These are phyloP conservation scores for Synaphobranchus kaupii DNA, from an alignment of 2,797 vertebrate species.

Conservation along the genomic window DNA sequence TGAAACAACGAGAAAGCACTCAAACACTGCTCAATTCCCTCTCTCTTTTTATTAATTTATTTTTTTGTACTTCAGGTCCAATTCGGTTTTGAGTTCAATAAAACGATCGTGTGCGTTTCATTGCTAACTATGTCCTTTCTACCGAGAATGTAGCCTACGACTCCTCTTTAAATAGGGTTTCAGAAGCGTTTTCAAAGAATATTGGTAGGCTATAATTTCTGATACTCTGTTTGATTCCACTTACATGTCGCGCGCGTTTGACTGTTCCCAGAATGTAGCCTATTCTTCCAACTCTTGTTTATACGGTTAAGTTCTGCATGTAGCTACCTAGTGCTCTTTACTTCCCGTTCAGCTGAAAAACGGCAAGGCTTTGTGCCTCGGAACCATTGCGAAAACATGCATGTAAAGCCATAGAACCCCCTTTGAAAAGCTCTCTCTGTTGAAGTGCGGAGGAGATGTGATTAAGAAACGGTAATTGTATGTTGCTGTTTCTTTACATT, in stretches of 20 bases:
- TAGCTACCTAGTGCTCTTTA: neutral
- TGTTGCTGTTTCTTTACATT: conserved; percentile 51
- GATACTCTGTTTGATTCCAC: neutral
- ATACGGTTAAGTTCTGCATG: neutral
- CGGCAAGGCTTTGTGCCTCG: neutral
- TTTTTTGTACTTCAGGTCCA: neutral
- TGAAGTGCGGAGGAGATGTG: conserved; percentile 66
- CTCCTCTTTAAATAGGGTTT: neutral
- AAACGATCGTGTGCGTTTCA: neutral
- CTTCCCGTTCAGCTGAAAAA: neutral
- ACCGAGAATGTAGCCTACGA: neutral
- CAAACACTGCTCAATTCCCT: neutral
- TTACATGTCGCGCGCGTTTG: neutral
- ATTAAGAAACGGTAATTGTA: conserved; percentile 68
- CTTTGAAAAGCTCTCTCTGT: conserved; percentile 59
- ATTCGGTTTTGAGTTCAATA: neutral
- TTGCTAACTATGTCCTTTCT: neutral
- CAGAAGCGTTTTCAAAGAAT: neutral
- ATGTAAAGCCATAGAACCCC: conserved; percentile 64
- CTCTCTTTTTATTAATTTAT: neutral
- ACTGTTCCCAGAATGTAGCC: neutral
- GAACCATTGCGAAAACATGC: neutral
- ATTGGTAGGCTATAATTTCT: neutral
- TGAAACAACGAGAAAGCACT: neutral
- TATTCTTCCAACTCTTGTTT: neutral